These are phyloP conservation scores for Cettia cetti DNA, from an alignment of 2,113 vertebrate genomes.

Conservation along the genomic window DNA sequence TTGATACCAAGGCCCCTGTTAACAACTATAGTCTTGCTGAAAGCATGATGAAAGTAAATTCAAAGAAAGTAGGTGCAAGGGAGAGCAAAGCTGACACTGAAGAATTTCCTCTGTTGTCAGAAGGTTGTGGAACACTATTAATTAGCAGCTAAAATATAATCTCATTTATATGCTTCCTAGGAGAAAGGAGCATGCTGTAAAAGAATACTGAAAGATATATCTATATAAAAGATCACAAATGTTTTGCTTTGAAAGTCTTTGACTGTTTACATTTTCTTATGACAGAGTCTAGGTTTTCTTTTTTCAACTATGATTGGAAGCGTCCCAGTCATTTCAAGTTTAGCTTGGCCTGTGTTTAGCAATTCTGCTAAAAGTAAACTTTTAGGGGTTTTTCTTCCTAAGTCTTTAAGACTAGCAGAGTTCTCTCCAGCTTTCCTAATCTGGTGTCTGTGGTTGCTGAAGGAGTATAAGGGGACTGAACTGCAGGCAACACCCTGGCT, in stretches of 20 bases:
- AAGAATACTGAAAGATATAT: neutral
- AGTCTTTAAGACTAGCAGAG: neutral
- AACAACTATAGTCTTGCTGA: neutral
- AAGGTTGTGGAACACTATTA: slow-evolving; percentile 4
- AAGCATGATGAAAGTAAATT: neutral
- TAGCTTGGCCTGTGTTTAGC: neutral
- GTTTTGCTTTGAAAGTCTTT: neutral
- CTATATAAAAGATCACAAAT: neutral
- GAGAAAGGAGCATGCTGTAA: neutral
- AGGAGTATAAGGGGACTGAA: neutral
- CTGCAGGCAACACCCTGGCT: neutral
- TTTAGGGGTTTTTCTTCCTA: neutral
- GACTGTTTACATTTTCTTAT: neutral
- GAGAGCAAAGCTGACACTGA: neutral
- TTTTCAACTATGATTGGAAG: neutral
- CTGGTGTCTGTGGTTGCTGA: neutral
- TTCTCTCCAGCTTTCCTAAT: neutral
- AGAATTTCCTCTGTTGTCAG: slow-evolving; percentile 1
- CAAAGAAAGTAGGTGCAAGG: neutral
- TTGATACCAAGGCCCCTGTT: neutral
- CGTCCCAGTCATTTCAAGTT: neutral
- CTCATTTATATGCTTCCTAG: neutral
- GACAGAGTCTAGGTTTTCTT: neutral
- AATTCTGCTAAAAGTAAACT: neutral
- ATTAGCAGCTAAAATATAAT: slow-evolving; percentile 29